Conservation (phyloP, 2,797 vertebrate species). For the Poeciliopsis paucimaculata region DNA sequence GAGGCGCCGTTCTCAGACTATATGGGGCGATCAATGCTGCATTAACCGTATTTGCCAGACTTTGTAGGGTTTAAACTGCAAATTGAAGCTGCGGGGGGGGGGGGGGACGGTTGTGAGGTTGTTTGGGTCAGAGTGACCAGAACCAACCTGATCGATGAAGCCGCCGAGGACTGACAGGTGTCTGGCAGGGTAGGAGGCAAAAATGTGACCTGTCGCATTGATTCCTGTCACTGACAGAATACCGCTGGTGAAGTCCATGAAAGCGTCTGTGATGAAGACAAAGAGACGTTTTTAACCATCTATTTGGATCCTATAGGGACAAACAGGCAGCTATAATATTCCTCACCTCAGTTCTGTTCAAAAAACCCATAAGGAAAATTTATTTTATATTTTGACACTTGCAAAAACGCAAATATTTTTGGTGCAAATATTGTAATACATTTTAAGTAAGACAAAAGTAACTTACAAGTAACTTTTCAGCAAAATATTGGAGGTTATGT, state of each 20-base stretch:
- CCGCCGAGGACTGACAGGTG: conserved; percentile 89
- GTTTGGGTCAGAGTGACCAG: conserved; percentile 17
- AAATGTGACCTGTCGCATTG: conserved; percentile 94
- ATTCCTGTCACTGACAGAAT: conserved; percentile 88
- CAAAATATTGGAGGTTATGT: too few species aligned
- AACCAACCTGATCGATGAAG: conserved; percentile 92
- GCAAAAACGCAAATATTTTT: too few species aligned
- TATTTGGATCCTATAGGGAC: neutral
- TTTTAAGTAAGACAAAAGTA: too few species aligned
- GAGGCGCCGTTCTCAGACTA: conserved; percentile 56
- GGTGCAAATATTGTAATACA: too few species aligned
- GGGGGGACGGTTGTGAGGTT: conserved; percentile 11
- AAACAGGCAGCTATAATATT: neutral
- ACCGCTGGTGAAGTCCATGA: conserved; percentile 90
- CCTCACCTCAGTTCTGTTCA: neutral
- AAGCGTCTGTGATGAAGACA: conserved; percentile 81
- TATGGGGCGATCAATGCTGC: conserved; percentile 75
- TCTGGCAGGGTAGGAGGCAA: conserved; percentile 92
- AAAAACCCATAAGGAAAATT: neutral
- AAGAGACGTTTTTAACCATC: neutral
- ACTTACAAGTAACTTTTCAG: too few species aligned
- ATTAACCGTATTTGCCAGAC: conserved; percentile 60
- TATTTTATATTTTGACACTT: neutral
- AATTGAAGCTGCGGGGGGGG: conserved; percentile 8
- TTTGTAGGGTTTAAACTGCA: conserved; percentile 40